phyloP scores from a whole-genome alignment of 2,797 vertebrate species.

The Cossypha heuglini region DNA sequence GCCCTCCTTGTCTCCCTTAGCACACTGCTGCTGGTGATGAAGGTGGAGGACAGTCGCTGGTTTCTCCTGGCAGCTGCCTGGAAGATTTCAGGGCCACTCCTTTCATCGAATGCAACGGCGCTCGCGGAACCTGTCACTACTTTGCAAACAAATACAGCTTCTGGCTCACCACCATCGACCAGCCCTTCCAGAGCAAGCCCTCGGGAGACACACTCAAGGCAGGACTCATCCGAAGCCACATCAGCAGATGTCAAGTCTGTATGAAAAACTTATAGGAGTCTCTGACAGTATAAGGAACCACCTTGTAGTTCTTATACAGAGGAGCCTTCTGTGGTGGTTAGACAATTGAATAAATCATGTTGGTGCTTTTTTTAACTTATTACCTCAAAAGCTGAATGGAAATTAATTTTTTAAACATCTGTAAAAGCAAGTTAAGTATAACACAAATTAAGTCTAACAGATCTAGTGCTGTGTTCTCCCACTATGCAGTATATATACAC shows the following conservation, averaged over 20 bases:
- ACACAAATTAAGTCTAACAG: background rate
- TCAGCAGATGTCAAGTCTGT: constrained; percentile 98
- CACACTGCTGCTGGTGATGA: constrained; percentile 94
- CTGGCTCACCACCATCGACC: constrained; percentile 90
- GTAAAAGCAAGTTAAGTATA: constrained; percentile 27
- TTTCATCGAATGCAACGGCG: constrained; percentile 96
- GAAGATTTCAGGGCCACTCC: constrained; percentile 96
- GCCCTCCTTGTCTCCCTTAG: constrained; percentile 68
- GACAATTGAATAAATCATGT: constrained; percentile 46
- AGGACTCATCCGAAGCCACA: constrained; percentile 90
- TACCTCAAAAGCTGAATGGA: constrained; percentile 83
- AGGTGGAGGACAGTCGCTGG: constrained; percentile 93
- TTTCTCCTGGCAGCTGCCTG: constrained; percentile 96
- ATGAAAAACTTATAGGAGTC: constrained; percentile 94
- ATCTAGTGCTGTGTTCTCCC: background rate
- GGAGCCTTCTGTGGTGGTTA: constrained; percentile 1
- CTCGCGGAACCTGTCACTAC: constrained; percentile 95
- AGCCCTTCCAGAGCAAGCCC: constrained; percentile 84
- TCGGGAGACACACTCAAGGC: constrained; percentile 90
- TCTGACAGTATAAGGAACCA: constrained; percentile 13
- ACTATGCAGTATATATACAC: background rate
- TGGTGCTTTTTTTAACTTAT: constrained; percentile 95
- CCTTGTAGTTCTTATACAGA: background rate
- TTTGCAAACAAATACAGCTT: constrained; percentile 97
- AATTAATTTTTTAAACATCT: background rate